Evolutionary conservation across 2,888 invertebrate species (phyloP).

Genomic region (Cryptocephalus moraei): DNA sequence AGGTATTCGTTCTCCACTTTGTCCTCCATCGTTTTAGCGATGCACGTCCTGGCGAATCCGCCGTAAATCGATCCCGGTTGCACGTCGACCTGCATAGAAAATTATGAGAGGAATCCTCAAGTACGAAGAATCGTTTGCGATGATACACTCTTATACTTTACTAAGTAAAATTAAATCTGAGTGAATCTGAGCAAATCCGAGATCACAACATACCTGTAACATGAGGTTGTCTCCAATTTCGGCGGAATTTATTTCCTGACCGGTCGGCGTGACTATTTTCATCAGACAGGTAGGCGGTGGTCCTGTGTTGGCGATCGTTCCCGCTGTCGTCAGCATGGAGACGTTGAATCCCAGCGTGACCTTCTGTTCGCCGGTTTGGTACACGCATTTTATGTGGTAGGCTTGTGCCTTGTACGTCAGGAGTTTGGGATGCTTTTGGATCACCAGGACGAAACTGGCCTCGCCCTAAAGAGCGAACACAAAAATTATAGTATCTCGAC

Average conservation of each 20-base stretch:
- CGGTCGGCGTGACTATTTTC: constrained; percentile 80
- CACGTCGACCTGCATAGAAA: constrained; percentile 31
- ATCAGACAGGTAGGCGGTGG: constrained; percentile 88
- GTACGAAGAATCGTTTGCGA: no score
- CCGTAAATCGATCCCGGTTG: constrained; percentile 67
- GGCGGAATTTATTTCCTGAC: constrained; percentile 81
- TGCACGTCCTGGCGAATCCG: constrained; percentile 86
- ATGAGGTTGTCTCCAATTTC: constrained; percentile 86
- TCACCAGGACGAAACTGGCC: constrained; percentile 86
- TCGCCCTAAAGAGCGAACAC: constrained; percentile 54
- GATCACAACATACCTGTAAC: constrained; percentile 34
- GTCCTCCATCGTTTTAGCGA: constrained; percentile 85
- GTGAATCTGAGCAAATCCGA: no score
- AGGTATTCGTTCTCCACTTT: constrained; percentile 82
- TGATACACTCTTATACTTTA: no score
- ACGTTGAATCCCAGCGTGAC: constrained; percentile 90
- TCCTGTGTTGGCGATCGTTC: constrained; percentile 90
- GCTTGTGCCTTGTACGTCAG: constrained; percentile 92
- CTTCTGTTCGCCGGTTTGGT: constrained; percentile 87
- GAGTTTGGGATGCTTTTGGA: constrained; percentile 92
- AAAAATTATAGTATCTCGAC: no score
- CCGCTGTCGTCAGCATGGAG: constrained; percentile 89
- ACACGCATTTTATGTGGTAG: constrained; percentile 91
- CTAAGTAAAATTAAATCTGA: no score
- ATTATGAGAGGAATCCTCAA: no score